Conservation (phyloP, 2,113 vertebrate genomes). For the Axis porcinus region DNA sequence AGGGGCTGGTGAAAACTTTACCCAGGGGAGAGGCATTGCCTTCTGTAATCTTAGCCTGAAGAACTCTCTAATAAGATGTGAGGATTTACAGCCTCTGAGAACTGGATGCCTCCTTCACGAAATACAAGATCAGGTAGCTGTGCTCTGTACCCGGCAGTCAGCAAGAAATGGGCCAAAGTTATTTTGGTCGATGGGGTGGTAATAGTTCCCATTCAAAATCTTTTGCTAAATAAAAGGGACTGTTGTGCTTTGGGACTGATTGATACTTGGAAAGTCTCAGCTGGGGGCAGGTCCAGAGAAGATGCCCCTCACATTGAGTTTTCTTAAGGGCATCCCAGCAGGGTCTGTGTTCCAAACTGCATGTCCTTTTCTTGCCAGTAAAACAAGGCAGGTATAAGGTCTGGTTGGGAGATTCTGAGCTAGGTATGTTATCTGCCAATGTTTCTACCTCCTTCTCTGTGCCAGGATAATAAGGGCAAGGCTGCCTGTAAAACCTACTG, state of each 20-base stretch:
- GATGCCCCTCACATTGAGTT: background rate
- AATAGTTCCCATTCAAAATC: background rate
- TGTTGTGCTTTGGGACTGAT: background rate
- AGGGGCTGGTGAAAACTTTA: conserved; percentile 36
- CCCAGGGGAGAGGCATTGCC: conserved; percentile 42
- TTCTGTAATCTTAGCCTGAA: background rate
- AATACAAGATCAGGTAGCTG: background rate
- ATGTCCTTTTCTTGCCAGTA: background rate
- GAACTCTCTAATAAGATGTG: conserved; percentile 30
- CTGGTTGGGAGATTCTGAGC: background rate
- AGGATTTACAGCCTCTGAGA: background rate
- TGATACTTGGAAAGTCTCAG: background rate
- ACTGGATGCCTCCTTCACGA: background rate
- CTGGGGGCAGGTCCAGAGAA: background rate
- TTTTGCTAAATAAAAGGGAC: background rate
- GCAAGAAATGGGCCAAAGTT: background rate
- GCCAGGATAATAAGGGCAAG: background rate
- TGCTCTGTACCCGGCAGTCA: background rate
- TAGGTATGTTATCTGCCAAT: background rate
- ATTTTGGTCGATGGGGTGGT: background rate
- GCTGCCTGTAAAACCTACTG: background rate
- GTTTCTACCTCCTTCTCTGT: background rate
- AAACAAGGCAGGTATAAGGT: background rate
- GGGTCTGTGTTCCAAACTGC: background rate
- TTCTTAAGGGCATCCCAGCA: background rate